Base-by-base conservation (phyloP, 2,113 vertebrate genomes). In the Capricornis sumatraensis region DNA sequence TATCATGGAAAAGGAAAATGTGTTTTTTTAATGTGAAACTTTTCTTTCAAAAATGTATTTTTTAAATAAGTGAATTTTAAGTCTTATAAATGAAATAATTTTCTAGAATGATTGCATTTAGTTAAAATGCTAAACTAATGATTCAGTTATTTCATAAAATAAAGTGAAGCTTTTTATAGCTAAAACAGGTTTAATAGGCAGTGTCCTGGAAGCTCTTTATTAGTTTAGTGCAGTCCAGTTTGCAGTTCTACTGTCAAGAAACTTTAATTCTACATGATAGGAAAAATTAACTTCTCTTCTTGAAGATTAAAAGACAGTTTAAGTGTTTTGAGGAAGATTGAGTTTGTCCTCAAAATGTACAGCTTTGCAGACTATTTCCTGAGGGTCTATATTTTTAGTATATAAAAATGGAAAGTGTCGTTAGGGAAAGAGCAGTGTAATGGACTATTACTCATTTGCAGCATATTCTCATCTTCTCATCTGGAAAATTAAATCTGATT, bases 401-500 rank as follows among this genome's bases (percentile, higher is more conserved):
- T 96, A 76, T 95, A 90, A 96, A 95, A 83, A 81, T 91, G 58
- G 94, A 88, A 93, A 60, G 96, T 94, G 89, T 89, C 89, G 78
- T 96, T 94, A 96, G 92, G 97, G 98, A 98, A 99, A 98, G 98
- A 98, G 96, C 98, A 98, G 85, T 97, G 33, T 82, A 97, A 87
- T 97, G 82, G 90, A 97, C 95, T 97, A 71, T 98, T 97, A 87
- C 96, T 97, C 92, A 81, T 96, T 97, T 98, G 98, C 94, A 98
- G 96, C 98, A 98, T 98, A 98, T 99, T 99, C 98, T 98, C 98
- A 99, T 99, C 98, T 98, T 98, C 98, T 99, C 98, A 99, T 98
- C 98, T 99, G 99, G 99, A 99, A 99, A 99, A 99, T 99, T 99
- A 98, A 99, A 99, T 99, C 98, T 98, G 98, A 98, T 98, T 99